phyloP scores from a whole-genome alignment of 2,888 invertebrate species.

The Cenopis cana region DNA sequence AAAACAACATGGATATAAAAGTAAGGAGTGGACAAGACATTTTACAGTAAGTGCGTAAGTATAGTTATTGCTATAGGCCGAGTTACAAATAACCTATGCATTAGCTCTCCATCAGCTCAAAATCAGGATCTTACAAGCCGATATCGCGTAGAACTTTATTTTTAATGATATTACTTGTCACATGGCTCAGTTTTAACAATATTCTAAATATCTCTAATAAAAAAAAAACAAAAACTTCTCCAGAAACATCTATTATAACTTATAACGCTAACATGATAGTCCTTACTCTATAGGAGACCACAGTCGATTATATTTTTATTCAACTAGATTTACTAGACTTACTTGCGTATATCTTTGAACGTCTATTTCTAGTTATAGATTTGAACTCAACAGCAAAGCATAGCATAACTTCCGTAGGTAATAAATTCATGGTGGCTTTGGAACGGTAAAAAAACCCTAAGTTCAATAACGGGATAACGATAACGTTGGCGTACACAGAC shows the following conservation, averaged over 20 bases:
- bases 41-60: slow-evolving; percentile 22
- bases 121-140: neutral
- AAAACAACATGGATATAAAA: slow-evolving; percentile 38
- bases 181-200: slow-evolving; percentile 25
- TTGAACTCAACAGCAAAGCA: neutral
- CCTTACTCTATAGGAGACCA: slow-evolving; percentile 31
- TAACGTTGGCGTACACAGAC: no score
- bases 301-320: slow-evolving; percentile 20
- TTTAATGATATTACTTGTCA: slow-evolving; percentile 4
- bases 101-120: neutral
- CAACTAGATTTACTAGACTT: neutral
- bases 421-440: neutral
- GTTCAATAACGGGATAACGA: neutral
- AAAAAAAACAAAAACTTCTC: slow-evolving; percentile 12
- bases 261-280: slow-evolving; percentile 25
- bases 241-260: slow-evolving; percentile 25
- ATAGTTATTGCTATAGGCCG: slow-evolving; percentile 34
- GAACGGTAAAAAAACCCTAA: neutral
- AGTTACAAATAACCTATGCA: slow-evolving; percentile 21
- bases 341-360: neutral
- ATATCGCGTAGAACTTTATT: neutral
- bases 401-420: no score
- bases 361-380: slow-evolving; percentile 12
- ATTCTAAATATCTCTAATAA: slow-evolving; percentile 22
- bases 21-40: slow-evolving; percentile 37